Evolutionary conservation across 2,888 invertebrate species (phyloP).

Genomic region (Phaonia tiefii): DNA sequence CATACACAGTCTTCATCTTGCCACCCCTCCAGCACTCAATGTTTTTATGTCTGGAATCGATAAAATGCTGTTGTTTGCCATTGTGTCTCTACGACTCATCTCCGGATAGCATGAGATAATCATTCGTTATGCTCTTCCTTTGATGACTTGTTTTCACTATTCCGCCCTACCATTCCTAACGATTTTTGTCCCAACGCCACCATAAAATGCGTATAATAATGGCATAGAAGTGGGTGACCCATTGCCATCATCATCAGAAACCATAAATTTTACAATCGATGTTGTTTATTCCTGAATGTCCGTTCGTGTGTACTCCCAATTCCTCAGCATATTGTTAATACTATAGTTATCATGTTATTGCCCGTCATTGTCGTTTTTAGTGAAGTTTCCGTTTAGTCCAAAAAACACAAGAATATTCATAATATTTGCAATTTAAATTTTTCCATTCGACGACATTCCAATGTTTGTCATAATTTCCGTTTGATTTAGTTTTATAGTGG

Average conservation of each 20-base stretch:
- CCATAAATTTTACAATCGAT: slow-evolving; percentile 18
- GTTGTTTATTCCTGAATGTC: not conserved
- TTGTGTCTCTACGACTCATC: slow-evolving; percentile 21
- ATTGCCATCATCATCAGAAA: slow-evolving; percentile 35
- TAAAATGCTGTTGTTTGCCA: slow-evolving; percentile 23
- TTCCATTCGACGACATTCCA: slow-evolving; percentile 18
- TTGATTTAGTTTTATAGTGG: slow-evolving; percentile 55
- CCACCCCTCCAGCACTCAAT: not conserved
- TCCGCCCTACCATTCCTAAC: slow-evolving; percentile 4
- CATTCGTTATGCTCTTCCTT: slow-evolving; percentile 59
- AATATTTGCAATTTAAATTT: slow-evolving; percentile 38
- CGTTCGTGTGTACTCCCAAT: slow-evolving; percentile 6
- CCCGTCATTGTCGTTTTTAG: slow-evolving; percentile 1
- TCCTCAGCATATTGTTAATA: slow-evolving; percentile 30
- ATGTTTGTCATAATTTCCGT: slow-evolving; percentile 62
- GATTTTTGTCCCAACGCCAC: not conserved
- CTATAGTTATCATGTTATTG: slow-evolving; percentile 5
- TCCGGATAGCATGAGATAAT: slow-evolving; percentile 53
- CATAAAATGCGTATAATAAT: slow-evolving; percentile 50
- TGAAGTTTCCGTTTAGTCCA: slow-evolving; percentile 2
- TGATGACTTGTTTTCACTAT: slow-evolving; percentile 20
- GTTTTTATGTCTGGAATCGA: slow-evolving; percentile 36
- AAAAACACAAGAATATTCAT: slow-evolving; percentile 6
- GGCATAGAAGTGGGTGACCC: slow-evolving; percentile 62
- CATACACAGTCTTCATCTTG: slow-evolving; percentile 22